Conservation (phyloP, 2,113 vertebrate species). For the Ophiodon elongatus region DNA sequence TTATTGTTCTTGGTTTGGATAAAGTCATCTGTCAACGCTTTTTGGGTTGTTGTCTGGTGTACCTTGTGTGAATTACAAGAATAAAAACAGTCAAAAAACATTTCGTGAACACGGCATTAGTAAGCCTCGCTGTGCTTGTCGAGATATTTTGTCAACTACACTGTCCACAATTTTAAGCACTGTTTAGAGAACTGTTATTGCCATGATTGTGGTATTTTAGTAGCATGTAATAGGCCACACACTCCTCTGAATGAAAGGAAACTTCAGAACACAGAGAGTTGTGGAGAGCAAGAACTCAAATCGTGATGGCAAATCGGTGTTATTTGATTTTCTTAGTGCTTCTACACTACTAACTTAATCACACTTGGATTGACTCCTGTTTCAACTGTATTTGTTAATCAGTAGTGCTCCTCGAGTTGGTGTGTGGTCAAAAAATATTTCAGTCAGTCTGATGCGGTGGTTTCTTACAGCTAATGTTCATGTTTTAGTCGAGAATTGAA, state of each 20-base stretch:
- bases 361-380: neutral
- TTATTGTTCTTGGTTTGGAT: too few species aligned
- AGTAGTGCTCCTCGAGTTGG: neutral
- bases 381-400: slow-evolving; percentile 14
- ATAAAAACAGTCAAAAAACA: too few species aligned
- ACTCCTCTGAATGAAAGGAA: neutral
- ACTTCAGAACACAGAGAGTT: neutral
- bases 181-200: too few species aligned
- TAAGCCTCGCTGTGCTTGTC: too few species aligned
- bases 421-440: too few species aligned
- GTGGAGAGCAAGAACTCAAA: neutral
- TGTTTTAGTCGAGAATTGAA: too few species aligned
- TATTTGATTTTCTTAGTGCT: neutral
- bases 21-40: too few species aligned
- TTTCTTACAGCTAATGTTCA: too few species aligned
- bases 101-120: neutral
- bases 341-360: neutral
- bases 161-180: too few species aligned
- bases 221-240: neutral
- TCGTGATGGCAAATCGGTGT: neutral
- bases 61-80: neutral
- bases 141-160: too few species aligned
- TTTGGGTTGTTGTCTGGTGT: neutral
- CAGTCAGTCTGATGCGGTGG: too few species aligned
- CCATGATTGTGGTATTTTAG: neutral